Percentiles rank a stretch among this genome's conserved stretches.
These are phyloP conservation scores for mouse (Mus musculus) DNA, from an alignment of 2,113 vertebrate species.

Conservation along the genomic window DNA sequence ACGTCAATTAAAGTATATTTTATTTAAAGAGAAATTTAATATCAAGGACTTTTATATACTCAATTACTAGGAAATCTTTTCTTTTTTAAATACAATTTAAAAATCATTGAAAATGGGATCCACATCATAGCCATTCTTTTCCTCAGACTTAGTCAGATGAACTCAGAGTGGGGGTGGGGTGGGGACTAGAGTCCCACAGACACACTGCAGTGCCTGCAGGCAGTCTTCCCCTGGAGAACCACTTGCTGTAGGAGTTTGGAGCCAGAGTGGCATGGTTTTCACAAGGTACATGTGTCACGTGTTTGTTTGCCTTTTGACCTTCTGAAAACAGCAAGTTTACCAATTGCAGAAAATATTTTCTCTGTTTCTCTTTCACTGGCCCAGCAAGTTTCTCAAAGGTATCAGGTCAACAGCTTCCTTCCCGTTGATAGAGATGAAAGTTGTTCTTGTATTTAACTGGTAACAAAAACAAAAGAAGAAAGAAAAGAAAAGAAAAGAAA, in stretches of 20 bases:
- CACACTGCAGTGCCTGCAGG: not conserved
- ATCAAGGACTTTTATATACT: slow-evolving; percentile 70
- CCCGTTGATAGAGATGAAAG: slow-evolving; percentile 40
- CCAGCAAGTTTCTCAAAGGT: slow-evolving; percentile 54
- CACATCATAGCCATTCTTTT: slow-evolving; percentile 58
- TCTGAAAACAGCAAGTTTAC: slow-evolving; percentile 60
- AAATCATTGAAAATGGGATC: slow-evolving; percentile 73
- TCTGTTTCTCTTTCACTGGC: slow-evolving; percentile 38
- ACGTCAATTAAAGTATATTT: slow-evolving; percentile 63
- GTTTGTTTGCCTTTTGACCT: slow-evolving; percentile 51
- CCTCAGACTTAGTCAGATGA: not conserved
- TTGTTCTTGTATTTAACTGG: slow-evolving; percentile 32
- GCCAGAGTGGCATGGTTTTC: slow-evolving; percentile 58
- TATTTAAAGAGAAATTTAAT: slow-evolving; percentile 66
- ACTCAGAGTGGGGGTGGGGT: slow-evolving; percentile 54
- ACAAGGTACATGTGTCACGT: slow-evolving; percentile 13
- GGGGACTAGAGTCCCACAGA: not conserved
- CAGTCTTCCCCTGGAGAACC: not conserved
- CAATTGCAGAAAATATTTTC: slow-evolving; percentile 44
- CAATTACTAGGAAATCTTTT: slow-evolving; percentile 68
- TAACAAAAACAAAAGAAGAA: slow-evolving; percentile 31
- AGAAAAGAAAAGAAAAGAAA: not conserved
- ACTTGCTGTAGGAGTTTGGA: slow-evolving; percentile 10
- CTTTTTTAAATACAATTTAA: slow-evolving; percentile 74
- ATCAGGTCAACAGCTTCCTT: slow-evolving; percentile 53